A percentile compares a stretch with the other conserved stretches of the same genome.
These are phyloP conservation scores for Catamblyrhynchus diadema DNA, from an alignment of 2,797 vertebrate species.

Conservation along the genomic window DNA sequence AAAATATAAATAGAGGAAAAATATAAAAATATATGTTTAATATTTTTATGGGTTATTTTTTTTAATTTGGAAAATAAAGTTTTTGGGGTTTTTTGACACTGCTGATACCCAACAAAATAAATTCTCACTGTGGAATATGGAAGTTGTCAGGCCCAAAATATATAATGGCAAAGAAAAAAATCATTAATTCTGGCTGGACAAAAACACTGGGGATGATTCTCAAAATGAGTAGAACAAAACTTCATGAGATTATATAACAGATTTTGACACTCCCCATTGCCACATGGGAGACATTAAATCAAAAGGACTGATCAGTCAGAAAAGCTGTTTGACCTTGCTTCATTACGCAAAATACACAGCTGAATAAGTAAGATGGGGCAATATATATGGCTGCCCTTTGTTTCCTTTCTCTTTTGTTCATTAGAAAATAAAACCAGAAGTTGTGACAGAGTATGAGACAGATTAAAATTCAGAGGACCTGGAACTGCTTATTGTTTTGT, in stretches of 20 bases:
- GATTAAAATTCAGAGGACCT: not conserved
- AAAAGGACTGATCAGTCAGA: not conserved
- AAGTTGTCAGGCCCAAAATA: not conserved
- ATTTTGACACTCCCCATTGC: not conserved
- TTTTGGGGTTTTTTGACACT: not conserved
- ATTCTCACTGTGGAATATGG: not conserved
- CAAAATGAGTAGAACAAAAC: not conserved
- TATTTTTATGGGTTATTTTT: not conserved
- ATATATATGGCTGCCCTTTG: not conserved
- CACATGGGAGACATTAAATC: not conserved
- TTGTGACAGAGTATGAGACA: not conserved
- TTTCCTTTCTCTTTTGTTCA: not conserved
- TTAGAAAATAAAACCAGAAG: not conserved
- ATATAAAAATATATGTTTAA: not conserved
- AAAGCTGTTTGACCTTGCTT: not conserved
- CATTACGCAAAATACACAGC: not conserved
- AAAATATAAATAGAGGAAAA: not conserved
- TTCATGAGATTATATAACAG: not conserved
- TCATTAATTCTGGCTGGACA: not conserved
- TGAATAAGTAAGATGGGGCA: not conserved
- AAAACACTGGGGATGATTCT: not conserved
- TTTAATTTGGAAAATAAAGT: not conserved
- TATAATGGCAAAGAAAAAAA: not conserved
- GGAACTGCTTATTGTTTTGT: not conserved
- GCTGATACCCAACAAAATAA: not conserved